phyloP scores from a whole-genome alignment of 2,888 invertebrate species.

The Helicoverpa assulta region DNA sequence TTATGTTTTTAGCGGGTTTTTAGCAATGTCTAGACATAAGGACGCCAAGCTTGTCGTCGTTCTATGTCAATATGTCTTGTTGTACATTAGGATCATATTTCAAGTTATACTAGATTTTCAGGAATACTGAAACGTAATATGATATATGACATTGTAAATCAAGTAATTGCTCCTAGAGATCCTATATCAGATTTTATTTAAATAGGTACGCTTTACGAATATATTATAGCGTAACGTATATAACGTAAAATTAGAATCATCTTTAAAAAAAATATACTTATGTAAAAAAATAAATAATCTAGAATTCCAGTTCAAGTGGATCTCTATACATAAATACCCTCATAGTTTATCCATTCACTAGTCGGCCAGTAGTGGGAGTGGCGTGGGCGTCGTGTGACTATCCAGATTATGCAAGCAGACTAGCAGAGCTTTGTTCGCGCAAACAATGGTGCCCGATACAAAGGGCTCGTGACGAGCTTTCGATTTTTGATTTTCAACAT shows the following conservation, averaged over 20 bases:
- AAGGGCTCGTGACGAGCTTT: conserved; percentile 21
- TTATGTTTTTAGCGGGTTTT: background rate
- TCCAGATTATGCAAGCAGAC: conserved; percentile 51
- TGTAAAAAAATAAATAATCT: no score
- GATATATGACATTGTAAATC: no score
- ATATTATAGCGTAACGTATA: no score
- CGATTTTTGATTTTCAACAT: conserved; percentile 16
- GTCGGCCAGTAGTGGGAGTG: conserved; percentile 27
- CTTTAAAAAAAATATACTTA: no score
- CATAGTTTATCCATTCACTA: conserved; percentile 3
- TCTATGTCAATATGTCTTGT: background rate
- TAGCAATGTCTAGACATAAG: background rate
- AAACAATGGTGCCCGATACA: conserved; percentile 49
- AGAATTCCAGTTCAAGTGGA: no score
- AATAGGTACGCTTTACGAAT: no score
- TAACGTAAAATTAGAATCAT: no score
- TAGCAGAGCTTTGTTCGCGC: conserved; percentile 50
- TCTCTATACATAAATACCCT: background rate
- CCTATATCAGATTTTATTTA: no score
- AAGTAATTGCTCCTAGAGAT: no score
- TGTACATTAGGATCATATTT: background rate
- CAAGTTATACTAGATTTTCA: no score
- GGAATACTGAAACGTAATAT: no score
- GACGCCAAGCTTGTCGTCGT: background rate
- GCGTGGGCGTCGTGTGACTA: conserved; percentile 28